A percentile compares a stretch with the other conserved stretches of the same genome.
phyloP scores from a whole-genome alignment of 1,140 invertebrate genomes.

The Aphaenogaster rudis region DNA sequence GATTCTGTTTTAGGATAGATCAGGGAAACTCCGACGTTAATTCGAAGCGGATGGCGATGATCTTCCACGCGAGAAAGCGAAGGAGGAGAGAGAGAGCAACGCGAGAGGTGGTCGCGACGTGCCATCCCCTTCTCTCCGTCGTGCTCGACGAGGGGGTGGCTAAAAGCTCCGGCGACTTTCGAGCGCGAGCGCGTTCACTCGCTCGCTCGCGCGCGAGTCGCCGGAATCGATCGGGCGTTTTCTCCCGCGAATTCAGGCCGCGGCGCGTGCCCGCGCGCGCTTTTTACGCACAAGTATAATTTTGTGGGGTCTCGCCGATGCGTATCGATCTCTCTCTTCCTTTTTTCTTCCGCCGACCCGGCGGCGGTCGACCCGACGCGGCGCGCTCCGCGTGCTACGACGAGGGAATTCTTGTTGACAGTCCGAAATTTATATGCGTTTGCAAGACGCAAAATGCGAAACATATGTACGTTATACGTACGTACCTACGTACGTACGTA shows the following conservation, averaged over 20 bases:
- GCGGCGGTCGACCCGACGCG: too few species aligned
- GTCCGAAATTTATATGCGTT: background rate
- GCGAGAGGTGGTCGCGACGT: background rate
- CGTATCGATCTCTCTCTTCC: constrained; percentile 39
- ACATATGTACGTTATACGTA: too few species aligned
- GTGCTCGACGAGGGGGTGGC: background rate
- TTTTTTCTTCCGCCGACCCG: background rate
- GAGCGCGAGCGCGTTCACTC: background rate
- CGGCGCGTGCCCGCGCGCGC: constrained; percentile 11
- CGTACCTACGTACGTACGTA: background rate
- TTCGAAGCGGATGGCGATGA: too few species aligned
- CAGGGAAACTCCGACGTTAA: too few species aligned
- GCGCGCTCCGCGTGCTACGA: too few species aligned
- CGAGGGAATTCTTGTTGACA: too few species aligned
- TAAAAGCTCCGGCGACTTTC: background rate
- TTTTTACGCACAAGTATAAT: constrained; percentile 6
- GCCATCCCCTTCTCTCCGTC: background rate
- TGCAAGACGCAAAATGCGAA: background rate
- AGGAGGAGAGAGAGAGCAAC: background rate
- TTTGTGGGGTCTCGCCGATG: background rate
- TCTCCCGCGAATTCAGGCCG: constrained; percentile 3
- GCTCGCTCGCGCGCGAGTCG: background rate
- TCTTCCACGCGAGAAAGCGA: background rate
- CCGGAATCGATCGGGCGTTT: constrained; percentile 26
- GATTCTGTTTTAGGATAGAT: too few species aligned